Base-by-base conservation (phyloP, 2,113 vertebrate genomes). In the Lichenostomus cassidix region DNA sequence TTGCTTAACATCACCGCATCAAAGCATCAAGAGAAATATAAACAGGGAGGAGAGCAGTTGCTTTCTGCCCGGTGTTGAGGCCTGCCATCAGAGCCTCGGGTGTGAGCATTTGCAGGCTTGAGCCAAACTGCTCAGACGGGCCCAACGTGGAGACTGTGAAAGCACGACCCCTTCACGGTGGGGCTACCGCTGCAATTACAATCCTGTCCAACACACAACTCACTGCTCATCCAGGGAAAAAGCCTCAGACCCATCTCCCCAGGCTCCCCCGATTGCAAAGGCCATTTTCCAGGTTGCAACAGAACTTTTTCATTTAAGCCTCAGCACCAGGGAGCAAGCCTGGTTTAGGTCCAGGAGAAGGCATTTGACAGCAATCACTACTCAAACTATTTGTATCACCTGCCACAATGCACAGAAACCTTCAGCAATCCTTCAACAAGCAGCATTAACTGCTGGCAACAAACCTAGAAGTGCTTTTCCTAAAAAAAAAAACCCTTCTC, bases 1-100 rank as follows among this genome's bases (percentile, higher is more conserved):
- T 35, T 89, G 64, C 86, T 91, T 84, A 90, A 89, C 69, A 86
- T 89, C 42, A 92, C 76, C 28, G 55, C 92, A 92, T 92, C 94
- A 94, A 89, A 95, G 80, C 33, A 5, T 23, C 7, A 60, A 75
- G 77, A 8, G 11, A 95, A 82, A 89, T 12, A 82, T 25, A 87
- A 95, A 95, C 58, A 92, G 68, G 81, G 50, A 21, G 1, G 11
- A 90, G 77, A 94, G 74, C 49, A 64, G 87, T 14, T 59, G 73
- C 77, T 50, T 76, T 84, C 86, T 91, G 81, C 73, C 2, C 12
- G 55, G 2, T 1, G 2, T 24, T 67, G 75, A 19, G 59, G 75
- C 29, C 92, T 74, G 80, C 76, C 86, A n/a, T 7, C 52, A 81
- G 87, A 59, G 56, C 52, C 83, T 79, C 17, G 1, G 53, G 12